Percentiles rank a stretch among this genome's conserved stretches.
Evolutionary conservation across 2,797 vertebrate species (phyloP).

Genomic region (Silurus aristotelis): DNA sequence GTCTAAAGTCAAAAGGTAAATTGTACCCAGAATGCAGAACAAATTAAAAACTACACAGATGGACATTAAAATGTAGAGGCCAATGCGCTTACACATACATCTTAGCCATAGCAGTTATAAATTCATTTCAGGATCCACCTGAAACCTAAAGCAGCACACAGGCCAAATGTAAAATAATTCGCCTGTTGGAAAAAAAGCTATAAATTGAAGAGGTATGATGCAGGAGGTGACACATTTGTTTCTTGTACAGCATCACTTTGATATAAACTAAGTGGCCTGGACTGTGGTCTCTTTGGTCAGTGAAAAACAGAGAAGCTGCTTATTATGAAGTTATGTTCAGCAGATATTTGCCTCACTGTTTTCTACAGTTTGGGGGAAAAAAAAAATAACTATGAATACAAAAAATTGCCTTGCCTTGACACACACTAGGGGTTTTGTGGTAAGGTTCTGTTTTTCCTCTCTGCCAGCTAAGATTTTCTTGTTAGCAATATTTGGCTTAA

Average conservation of each 20-base stretch:
- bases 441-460: slow-evolving; percentile 3
- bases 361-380: not conserved
- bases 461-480: not conserved
- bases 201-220: not conserved
- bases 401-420: not conserved
- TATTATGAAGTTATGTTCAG: not conserved
- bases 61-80: no score
- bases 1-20: not conserved
- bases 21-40: not conserved
- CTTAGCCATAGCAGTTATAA: not conserved
- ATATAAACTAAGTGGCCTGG: not conserved
- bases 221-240: not conserved
- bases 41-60: not conserved
- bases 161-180: not conserved
- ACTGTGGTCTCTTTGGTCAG: slow-evolving; percentile 10
- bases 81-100: no score
- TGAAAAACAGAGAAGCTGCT: not conserved
- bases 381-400: not conserved
- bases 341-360: not conserved
- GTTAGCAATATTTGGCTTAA: not conserved
- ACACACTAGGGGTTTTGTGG: not conserved
- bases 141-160: not conserved
- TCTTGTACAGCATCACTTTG: not conserved
- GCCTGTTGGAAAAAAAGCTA: not conserved
- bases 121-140: not conserved